A percentile compares a stretch with the other conserved stretches of the same genome.
Evolutionary conservation across 2,113 vertebrate species (phyloP).

Genomic region (Embiotoca jacksoni): DNA sequence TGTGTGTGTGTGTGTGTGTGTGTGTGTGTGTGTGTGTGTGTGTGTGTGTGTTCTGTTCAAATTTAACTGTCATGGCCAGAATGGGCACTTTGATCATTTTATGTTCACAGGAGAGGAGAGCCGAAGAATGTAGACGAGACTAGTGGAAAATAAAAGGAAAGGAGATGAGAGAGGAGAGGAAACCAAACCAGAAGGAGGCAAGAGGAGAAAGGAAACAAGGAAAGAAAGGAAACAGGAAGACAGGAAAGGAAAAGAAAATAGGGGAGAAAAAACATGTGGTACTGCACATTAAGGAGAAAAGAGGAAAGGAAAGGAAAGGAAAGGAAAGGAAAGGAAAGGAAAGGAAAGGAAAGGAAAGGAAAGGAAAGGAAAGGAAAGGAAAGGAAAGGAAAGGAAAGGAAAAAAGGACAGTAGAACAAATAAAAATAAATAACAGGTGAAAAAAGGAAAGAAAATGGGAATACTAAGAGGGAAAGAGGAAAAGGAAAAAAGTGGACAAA

Average conservation of each 20-base stretch:
- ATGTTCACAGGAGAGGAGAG: conserved; percentile 65
- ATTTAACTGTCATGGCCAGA: conserved; percentile 80
- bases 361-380: background rate
- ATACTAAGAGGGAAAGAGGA: background rate
- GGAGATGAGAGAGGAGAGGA: background rate
- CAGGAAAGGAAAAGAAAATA: background rate
- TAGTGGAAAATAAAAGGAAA: conserved; percentile 13
- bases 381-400: background rate
- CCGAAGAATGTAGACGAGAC: conserved; percentile 44
- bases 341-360: background rate
- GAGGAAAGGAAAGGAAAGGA: background rate
- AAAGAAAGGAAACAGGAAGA: background rate
- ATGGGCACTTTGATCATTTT: conserved; percentile 80
- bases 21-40: conserved; percentile 30
- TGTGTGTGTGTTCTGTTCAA: conserved; percentile 44
- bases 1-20: conserved; percentile 22
- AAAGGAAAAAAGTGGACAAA: background rate
- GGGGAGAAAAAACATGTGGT: background rate
- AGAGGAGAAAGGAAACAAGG: background rate
- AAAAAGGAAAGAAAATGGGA: background rate
- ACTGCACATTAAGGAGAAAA: background rate
- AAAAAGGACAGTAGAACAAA: background rate
- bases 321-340: background rate
- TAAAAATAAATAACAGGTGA: background rate
- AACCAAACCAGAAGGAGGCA: conserved; percentile 8